Evolutionary conservation across 2,113 vertebrate genomes (phyloP).

Genomic region (Pogona vitticeps): DNA sequence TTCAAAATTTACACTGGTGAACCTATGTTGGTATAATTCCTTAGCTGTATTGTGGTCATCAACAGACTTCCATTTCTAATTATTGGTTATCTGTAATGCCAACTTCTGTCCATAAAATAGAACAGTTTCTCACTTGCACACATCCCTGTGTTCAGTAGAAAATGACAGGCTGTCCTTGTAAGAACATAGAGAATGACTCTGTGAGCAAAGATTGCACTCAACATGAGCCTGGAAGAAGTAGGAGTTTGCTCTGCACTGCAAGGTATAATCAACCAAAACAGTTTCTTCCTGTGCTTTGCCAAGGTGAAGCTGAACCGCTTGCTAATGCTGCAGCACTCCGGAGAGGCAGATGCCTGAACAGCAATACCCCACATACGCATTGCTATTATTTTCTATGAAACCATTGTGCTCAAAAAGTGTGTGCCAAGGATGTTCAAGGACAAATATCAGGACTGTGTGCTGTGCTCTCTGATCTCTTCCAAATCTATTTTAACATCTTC

Average conservation of each 20-base stretch:
- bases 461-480: background rate
- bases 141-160: background rate
- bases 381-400: background rate
- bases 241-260: constrained; percentile 22
- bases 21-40: too few relatives aligned
- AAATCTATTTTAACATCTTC: background rate
- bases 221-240: constrained; percentile 14
- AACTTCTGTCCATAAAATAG: too few relatives aligned
- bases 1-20: too few relatives aligned
- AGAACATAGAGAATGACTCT: constrained; percentile 26
- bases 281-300: constrained; percentile 20
- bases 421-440: background rate
- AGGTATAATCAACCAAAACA: constrained; percentile 45
- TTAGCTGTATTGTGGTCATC: too few relatives aligned
- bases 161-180: constrained; percentile 14
- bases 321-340: background rate
- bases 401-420: background rate
- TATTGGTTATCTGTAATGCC: too few relatives aligned
- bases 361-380: background rate
- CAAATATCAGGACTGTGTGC: background rate
- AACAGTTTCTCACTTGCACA: constrained; percentile 24
- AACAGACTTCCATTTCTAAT: too few relatives aligned
- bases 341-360: background rate
- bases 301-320: constrained; percentile 37
- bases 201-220: constrained; percentile 28